These are phyloP conservation scores for Cyclopterus lumpus DNA, from an alignment of 2,797 vertebrate species.

Conservation along the genomic window DNA sequence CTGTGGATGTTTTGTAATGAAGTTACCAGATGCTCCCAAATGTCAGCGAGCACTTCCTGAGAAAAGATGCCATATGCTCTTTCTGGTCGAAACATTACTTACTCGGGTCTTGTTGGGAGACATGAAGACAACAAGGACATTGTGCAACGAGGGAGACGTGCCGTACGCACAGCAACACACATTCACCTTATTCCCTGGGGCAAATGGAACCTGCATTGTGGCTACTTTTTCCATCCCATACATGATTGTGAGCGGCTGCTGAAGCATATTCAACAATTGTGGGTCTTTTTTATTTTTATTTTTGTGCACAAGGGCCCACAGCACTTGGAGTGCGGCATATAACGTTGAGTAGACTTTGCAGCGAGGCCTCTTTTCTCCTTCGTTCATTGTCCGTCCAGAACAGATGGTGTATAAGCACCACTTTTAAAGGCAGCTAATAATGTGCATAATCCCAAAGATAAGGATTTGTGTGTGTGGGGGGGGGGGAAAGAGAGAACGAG, in stretches of 20 bases:
- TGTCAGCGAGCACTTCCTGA: constrained; percentile 64
- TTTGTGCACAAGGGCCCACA: constrained; percentile 19
- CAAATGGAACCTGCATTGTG: constrained; percentile 45
- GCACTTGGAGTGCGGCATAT: constrained; percentile 18
- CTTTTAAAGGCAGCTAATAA: constrained; percentile 58
- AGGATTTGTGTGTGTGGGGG: constrained; percentile 24
- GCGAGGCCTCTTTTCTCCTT: constrained; percentile 42
- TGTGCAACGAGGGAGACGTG: constrained; percentile 28
- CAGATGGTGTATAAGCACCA: constrained; percentile 73
- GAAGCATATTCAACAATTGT: constrained; percentile 29
- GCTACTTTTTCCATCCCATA: constrained; percentile 36
- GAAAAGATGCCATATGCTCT: constrained; percentile 49
- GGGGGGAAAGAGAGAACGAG: constrained; percentile 8
- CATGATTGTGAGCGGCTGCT: constrained; percentile 28
- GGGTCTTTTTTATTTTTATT: neutral
- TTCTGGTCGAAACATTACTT: constrained; percentile 60
- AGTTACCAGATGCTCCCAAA: constrained; percentile 69
- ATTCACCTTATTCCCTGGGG: constrained; percentile 28
- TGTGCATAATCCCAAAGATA: constrained; percentile 60
- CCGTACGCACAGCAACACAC: constrained; percentile 8
- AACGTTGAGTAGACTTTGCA: constrained; percentile 32
- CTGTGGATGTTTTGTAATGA: constrained; percentile 58
- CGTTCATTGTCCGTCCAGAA: constrained; percentile 55
- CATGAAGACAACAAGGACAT: constrained; percentile 31
- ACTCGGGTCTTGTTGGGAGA: constrained; percentile 38